Evolutionary conservation across 1,140 invertebrate genomes (phyloP).

Genomic region (Zaprionus nigranus): DNA sequence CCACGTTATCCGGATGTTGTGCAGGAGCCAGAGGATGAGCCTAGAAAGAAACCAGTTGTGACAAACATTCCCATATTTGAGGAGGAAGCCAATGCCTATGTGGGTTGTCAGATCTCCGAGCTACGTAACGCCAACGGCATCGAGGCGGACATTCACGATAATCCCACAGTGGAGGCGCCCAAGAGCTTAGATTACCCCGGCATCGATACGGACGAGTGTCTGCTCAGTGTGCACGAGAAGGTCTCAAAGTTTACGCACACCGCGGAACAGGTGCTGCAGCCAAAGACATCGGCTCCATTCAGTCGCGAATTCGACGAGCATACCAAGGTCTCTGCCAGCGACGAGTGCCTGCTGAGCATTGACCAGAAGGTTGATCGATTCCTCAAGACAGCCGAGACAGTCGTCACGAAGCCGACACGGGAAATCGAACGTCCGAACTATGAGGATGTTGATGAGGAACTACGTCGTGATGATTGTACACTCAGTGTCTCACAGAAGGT

Average conservation of each 20-base stretch:
- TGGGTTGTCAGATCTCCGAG: slow-evolving; percentile 81
- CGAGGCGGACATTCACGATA: slow-evolving; percentile 66
- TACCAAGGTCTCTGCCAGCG: slow-evolving; percentile 85
- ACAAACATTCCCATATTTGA: slow-evolving; percentile 84
- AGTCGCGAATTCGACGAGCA: slow-evolving; percentile 65
- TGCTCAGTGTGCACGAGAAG: slow-evolving; percentile 87
- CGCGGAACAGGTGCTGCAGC: slow-evolving; percentile 81
- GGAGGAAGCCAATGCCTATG: slow-evolving; percentile 75
- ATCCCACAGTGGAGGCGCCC: slow-evolving; percentile 75
- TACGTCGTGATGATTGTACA: slow-evolving; percentile 86
- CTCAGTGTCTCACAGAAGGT: slow-evolving; percentile 87
- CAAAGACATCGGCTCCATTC: slow-evolving; percentile 72
- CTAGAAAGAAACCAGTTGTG: slow-evolving; percentile 81
- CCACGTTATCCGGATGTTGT: slow-evolving; percentile 89
- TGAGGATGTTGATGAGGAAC: slow-evolving; percentile 86
- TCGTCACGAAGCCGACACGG: slow-evolving; percentile 84
- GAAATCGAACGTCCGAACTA: slow-evolving; percentile 85
- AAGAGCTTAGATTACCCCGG: slow-evolving; percentile 67
- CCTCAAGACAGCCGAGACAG: slow-evolving; percentile 87
- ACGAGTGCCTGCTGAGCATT: slow-evolving; percentile 88
- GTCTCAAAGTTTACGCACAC: slow-evolving; percentile 86
- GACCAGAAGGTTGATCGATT: slow-evolving; percentile 89
- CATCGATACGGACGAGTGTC: slow-evolving; percentile 83
- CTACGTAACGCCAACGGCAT: slow-evolving; percentile 64
- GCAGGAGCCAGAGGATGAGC: slow-evolving; percentile 89